These are phyloP conservation scores for Odontophorus gujanensis DNA, from an alignment of 2,113 vertebrate genomes.

Conservation along the genomic window DNA sequence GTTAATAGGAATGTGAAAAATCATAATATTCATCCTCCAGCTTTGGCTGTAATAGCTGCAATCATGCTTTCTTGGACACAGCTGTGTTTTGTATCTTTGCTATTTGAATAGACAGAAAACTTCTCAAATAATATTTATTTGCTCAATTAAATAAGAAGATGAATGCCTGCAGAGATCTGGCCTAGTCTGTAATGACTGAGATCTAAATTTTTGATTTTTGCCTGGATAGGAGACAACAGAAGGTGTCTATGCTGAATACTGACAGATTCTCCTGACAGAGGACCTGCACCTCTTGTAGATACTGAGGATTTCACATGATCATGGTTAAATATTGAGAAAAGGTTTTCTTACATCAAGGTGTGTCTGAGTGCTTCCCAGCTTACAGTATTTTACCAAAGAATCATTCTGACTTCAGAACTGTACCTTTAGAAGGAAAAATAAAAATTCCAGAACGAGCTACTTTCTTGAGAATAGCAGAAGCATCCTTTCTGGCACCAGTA, in stretches of 20 bases:
- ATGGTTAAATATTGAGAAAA: background rate
- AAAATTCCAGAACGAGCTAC: background rate
- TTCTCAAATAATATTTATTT: conserved; percentile 62
- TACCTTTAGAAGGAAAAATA: background rate
- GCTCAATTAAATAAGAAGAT: background rate
- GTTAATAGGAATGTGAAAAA: conserved; percentile 49
- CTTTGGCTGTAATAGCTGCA: conserved; percentile 48
- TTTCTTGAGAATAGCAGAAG: conserved; percentile 20
- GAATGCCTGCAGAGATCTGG: conserved; percentile 16
- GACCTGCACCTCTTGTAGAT: background rate
- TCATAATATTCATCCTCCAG: conserved; percentile 7
- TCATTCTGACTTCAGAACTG: background rate
- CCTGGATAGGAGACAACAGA: background rate
- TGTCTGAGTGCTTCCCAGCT: background rate
- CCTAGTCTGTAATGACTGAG: background rate
- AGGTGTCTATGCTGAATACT: background rate
- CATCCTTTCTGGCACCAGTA: background rate
- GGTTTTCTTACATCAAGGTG: background rate
- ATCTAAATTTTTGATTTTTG: conserved; percentile 32
- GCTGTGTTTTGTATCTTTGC: conserved; percentile 61
- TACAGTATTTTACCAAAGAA: background rate
- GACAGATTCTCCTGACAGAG: background rate
- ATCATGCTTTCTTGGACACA: conserved; percentile 49
- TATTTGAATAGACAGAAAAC: conserved; percentile 47
- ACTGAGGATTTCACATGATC: background rate